A percentile compares a stretch with the other conserved stretches of the same genome.
Evolutionary conservation across 2,888 invertebrate genomes (phyloP).

Genomic region (Caprella mutica): DNA sequence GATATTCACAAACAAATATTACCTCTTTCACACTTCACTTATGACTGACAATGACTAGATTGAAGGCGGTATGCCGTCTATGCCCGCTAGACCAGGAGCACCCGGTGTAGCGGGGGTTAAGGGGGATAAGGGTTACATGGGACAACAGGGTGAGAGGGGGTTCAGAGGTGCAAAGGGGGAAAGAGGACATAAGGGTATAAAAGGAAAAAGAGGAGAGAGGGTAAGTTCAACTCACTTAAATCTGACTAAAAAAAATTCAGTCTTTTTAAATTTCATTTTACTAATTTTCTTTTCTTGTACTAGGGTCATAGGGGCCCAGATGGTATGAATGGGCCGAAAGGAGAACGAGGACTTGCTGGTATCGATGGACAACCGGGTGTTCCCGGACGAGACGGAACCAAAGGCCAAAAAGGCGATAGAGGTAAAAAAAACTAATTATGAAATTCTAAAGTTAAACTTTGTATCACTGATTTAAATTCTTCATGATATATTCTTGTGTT

Average conservation of each 20-base stretch:
- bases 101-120: constrained; percentile 33
- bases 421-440: constrained; percentile 6
- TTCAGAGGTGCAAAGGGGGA: constrained; percentile 33
- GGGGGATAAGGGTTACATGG: constrained; percentile 30
- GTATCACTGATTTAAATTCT: background rate
- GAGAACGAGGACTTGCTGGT: constrained; percentile 40
- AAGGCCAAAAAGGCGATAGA: constrained; percentile 27
- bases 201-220: constrained; percentile 30
- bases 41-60: too few species aligned
- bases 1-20: too few species aligned
- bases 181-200: constrained; percentile 20
- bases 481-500: background rate
- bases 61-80: constrained; percentile 19
- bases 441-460: background rate
- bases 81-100: constrained; percentile 25
- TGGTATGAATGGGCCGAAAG: constrained; percentile 36
- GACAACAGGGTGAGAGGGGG: constrained; percentile 25
- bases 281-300: background rate
- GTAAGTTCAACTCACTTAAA: constrained; percentile 11
- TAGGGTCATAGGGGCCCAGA: constrained; percentile 25
- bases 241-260: background rate
- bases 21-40: too few species aligned
- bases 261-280: background rate
- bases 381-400: constrained; percentile 46
- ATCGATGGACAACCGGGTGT: constrained; percentile 38